Evolutionary conservation across 2,888 invertebrate species (phyloP).

Genomic region (Tipula lateralis): DNA sequence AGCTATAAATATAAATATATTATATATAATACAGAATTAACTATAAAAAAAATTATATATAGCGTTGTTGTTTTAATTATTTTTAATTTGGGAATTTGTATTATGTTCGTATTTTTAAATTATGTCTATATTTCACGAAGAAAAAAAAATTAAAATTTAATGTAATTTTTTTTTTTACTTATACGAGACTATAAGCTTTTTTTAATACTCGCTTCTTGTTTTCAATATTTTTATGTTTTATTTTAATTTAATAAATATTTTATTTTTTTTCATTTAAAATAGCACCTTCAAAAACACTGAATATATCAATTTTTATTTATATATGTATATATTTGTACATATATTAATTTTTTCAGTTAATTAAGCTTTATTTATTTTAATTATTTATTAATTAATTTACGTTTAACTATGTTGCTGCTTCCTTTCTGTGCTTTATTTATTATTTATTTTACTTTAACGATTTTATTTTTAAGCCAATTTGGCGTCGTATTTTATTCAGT

Average conservation of each 20-base stretch:
- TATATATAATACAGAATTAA: background rate
- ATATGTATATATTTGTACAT: too few relatives aligned
- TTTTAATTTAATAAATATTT: background rate
- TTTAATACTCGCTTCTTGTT: background rate
- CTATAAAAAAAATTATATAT: background rate
- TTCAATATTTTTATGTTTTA: background rate
- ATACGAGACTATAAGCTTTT: background rate
- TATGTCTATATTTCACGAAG: background rate
- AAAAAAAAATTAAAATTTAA: background rate
- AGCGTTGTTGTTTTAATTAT: background rate
- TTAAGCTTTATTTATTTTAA: background rate
- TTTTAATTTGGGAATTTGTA: background rate
- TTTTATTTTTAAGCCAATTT: background rate
- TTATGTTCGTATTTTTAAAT: background rate
- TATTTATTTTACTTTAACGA: background rate
- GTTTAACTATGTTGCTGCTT: background rate
- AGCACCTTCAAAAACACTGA: constrained; percentile 24
- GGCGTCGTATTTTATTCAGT: background rate
- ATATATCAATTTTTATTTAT: constrained; percentile 4
- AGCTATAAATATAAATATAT: background rate
- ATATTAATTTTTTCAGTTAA: background rate
- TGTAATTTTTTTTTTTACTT: background rate
- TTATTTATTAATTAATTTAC: background rate
- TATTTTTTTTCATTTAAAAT: background rate
- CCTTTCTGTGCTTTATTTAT: background rate